Base-by-base conservation (phyloP, 2,113 vertebrate genomes). In the Nothobranchius furzeri region DNA sequence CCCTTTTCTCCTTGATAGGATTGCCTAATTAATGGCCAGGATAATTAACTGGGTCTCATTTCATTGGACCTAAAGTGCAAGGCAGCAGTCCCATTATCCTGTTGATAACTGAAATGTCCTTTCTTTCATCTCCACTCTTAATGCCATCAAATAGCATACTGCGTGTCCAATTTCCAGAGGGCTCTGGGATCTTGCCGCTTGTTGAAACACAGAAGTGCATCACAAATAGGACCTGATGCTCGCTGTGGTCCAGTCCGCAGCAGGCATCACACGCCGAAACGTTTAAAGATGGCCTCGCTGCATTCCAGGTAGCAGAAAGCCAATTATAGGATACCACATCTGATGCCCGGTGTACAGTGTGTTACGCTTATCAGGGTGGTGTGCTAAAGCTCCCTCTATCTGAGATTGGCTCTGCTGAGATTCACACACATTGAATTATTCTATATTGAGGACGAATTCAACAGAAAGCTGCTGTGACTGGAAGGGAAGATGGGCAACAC, bases 101-200 rank as follows among this genome's bases (percentile, higher is more conserved):
- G 83, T 75, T 83, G 81, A 78, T 89, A 81, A 88, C 80, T 75
- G 64, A 17, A 88, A 76, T 89, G 90, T 82, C 88, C 85, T 88
- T 88, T 78, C 85, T 89, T 84, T 90, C 87, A 86, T 90, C 84
- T 83, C 73, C 75, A 51, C 76, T 83, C 80, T 79, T 90, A 89
- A 92, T 89, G 85, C 83, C 75, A 78, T 88, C 89, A 88, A 87
- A 92, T 85, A 81, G 80, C 88, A 88, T 81, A 83, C 82, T 88
- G 87, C 89, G 87, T 87, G 89, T 89, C 83, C 88, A 89, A 91
- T 92, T 91, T 88, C 75, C 73, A 37, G 76, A 78, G 86, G 73
- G 84, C 81, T 84, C 75, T 68, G 84, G 82, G 87, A 89, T 80
- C 81, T 53, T 25, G 35, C 76, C 37, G 68, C 75, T 67, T 70